These are phyloP conservation scores for Bombyx mori DNA, from an alignment of 1,140 invertebrate genomes.

Conservation along the genomic window ASM3026992v2 NC_085112.1:13863001-13863500, in stretches of 20 bases:
- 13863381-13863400: conserved; percentile 70
- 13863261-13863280: conserved; percentile 63
- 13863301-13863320: conserved; percentile 87
- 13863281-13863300: conserved; percentile 78
- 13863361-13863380: conserved; percentile 71
- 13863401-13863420: conserved; percentile 49
- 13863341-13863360: conserved; percentile 71
- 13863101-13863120: conserved; percentile 24
- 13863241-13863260: conserved; percentile 69
- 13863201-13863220: not conserved
- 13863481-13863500: conserved; percentile 66
- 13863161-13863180: not conserved
- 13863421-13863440: conserved; percentile 60
- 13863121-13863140: no score
- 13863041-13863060: conserved; percentile 97
- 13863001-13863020: conserved; percentile 99
- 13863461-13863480: conserved; percentile 68
- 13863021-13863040: conserved; percentile 99
- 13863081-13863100: conserved; percentile 36
- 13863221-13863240: conserved; percentile 57
- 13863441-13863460: conserved; percentile 69
- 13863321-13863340: conserved; percentile 63
- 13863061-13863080: conserved; percentile 71
- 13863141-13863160: conserved; percentile 2
- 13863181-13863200: conserved; percentile 8